Conservation (phyloP, 2,888 invertebrate species). For the Lasius fuliginosus region DNA sequence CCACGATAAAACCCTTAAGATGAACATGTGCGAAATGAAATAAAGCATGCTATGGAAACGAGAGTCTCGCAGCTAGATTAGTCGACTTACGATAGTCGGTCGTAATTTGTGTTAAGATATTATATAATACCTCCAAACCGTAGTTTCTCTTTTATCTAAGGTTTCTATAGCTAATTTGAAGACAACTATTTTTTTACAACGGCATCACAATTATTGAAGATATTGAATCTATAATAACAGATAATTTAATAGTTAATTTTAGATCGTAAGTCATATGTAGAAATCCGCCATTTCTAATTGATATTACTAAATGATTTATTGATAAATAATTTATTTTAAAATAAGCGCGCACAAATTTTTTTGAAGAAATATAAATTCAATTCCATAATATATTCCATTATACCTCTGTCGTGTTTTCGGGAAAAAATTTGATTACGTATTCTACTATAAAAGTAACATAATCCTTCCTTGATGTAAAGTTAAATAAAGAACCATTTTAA, state of each 20-base stretch:
- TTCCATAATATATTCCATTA: conserved; percentile 6
- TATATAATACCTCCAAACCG: background rate
- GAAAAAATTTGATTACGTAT: conserved; percentile 8
- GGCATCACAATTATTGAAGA: background rate
- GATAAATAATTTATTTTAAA: background rate
- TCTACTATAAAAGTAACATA: background rate
- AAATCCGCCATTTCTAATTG: background rate
- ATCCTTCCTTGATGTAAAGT: background rate
- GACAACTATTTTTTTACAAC: background rate
- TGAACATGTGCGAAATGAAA: conserved; percentile 53
- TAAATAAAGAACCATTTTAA: background rate
- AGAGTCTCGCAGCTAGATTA: conserved; percentile 25
- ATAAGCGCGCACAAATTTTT: background rate
- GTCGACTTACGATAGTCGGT: conserved; percentile 1
- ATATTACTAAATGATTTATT: conserved; percentile 3
- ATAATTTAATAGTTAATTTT: background rate
- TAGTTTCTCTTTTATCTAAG: conserved; percentile 10
- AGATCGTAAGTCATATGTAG: background rate
- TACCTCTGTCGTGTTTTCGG: background rate
- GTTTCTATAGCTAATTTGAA: background rate
- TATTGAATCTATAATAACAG: background rate
- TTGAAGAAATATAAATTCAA: background rate
- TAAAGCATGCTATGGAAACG: conserved; percentile 37
- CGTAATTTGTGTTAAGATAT: conserved; percentile 50
- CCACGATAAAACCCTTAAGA: conserved; percentile 53